Percentiles rank a stretch among this genome's conserved stretches.
Evolutionary conservation across 2,113 vertebrate genomes (phyloP).

Genomic region (Sapayoa aenigma): DNA sequence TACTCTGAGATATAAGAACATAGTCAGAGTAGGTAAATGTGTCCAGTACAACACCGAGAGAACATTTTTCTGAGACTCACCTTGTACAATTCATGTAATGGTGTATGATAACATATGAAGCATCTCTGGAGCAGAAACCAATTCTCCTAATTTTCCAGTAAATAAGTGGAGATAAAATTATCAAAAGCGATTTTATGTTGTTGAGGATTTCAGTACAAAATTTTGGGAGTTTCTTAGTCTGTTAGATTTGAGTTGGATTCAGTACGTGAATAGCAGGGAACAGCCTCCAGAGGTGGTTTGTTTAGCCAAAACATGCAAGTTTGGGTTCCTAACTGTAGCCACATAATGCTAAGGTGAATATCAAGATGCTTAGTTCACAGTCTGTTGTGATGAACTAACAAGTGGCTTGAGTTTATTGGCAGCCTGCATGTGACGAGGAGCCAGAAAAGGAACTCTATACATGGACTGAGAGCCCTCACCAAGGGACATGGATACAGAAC

Average conservation of each 20-base stretch:
- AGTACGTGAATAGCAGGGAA: not conserved
- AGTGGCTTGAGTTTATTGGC: too few relatives aligned
- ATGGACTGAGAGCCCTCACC: too few relatives aligned
- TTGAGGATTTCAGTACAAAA: not conserved
- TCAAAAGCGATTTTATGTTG: not conserved
- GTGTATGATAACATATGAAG: not conserved
- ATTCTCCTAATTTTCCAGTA: not conserved
- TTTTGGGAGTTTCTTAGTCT: not conserved
- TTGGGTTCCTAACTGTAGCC: too few relatives aligned
- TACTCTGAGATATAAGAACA: not conserved
- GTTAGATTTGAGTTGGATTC: not conserved
- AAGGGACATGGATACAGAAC: too few relatives aligned
- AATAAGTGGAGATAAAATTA: not conserved
- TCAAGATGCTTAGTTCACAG: too few relatives aligned
- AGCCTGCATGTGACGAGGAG: too few relatives aligned
- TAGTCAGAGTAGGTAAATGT: not conserved
- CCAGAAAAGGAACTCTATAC: too few relatives aligned
- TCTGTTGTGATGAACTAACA: too few relatives aligned
- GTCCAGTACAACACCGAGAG: not conserved
- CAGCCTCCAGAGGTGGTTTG: not conserved
- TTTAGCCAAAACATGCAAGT: not conserved
- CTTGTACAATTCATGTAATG: too few relatives aligned
- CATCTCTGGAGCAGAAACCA: not conserved
- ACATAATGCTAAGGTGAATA: too few relatives aligned
- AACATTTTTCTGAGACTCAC: not conserved